These are phyloP conservation scores for Marasmarcha lunaedactyla DNA, from an alignment of 2,888 invertebrate genomes.

Conservation along the genomic window DNA sequence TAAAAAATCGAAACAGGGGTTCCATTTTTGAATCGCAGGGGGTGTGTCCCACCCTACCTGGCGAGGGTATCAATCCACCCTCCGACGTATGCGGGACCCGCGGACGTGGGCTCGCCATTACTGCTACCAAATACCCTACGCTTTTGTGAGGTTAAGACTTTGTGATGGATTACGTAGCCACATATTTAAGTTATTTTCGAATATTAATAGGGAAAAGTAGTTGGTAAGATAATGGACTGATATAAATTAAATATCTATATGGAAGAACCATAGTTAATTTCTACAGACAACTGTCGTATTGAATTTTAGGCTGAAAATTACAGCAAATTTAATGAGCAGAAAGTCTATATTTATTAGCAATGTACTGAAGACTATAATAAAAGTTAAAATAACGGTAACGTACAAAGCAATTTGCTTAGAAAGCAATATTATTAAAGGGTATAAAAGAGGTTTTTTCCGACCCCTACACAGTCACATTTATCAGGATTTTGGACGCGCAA, in stretches of 20 bases:
- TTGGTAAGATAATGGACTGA: too few relatives aligned
- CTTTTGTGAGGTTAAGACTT: neutral
- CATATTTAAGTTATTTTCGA: too few relatives aligned
- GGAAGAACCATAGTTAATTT: too few relatives aligned
- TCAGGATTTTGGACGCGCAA: constrained; percentile 77
- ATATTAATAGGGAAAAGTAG: too few relatives aligned
- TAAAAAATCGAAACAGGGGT: constrained; percentile 13
- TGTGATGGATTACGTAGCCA: too few relatives aligned
- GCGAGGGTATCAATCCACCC: constrained; percentile 45
- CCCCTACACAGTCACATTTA: constrained; percentile 63
- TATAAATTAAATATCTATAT: too few relatives aligned
- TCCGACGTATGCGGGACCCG: constrained; percentile 30
- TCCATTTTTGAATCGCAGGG: constrained; percentile 27
- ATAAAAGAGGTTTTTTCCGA: constrained; percentile 40
- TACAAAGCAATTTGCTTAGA: constrained; percentile 23
- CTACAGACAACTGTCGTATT: too few relatives aligned
- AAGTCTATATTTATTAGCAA: too few relatives aligned
- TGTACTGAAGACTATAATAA: too few relatives aligned
- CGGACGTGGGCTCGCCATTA: constrained; percentile 27
- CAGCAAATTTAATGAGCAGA: too few relatives aligned
- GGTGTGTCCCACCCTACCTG: constrained; percentile 38
- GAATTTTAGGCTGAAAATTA: too few relatives aligned
- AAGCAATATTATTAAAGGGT: constrained; percentile 42
- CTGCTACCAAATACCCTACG: constrained; percentile 8
- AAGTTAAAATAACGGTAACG: too few relatives aligned